phyloP scores from a whole-genome alignment of 2,113 vertebrate species.

The Clarias macrocephalus region DNA sequence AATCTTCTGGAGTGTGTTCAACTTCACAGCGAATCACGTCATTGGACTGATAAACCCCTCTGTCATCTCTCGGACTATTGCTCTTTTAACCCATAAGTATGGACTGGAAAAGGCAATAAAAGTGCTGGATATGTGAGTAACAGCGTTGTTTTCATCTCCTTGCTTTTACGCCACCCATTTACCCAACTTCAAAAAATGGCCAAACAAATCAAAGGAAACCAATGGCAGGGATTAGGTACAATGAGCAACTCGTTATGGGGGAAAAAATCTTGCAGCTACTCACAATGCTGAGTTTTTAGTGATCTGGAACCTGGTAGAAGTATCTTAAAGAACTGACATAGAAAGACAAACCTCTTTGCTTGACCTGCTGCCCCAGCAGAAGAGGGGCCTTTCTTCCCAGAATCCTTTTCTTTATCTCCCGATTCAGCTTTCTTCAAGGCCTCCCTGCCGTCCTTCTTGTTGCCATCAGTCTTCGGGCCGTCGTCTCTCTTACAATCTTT shows the following conservation, averaged over 20 bases:
- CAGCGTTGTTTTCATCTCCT: constrained; percentile 69
- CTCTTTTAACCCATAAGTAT: constrained; percentile 80
- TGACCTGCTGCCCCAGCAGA: constrained; percentile 98
- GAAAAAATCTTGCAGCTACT: constrained; percentile 92
- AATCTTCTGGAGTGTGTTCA: constrained; percentile 94
- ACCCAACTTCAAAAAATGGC: constrained; percentile 79
- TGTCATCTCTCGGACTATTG: constrained; percentile 89
- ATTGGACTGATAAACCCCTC: constrained; percentile 87
- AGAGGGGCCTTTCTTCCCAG: constrained; percentile 99
- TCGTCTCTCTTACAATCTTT: constrained; percentile 98
- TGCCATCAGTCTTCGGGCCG: constrained; percentile 83
- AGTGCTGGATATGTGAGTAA: constrained; percentile 86
- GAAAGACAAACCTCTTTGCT: constrained; percentile 99
- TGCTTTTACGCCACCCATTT: constrained; percentile 79
- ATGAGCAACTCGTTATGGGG: constrained; percentile 73
- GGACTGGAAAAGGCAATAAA: constrained; percentile 74
- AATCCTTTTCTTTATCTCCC: constrained; percentile 99
- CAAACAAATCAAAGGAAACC: constrained; percentile 66
- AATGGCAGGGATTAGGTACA: constrained; percentile 88
- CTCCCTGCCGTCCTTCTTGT: constrained; percentile 96
- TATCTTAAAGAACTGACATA: constrained; percentile 99
- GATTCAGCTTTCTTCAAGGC: constrained; percentile 94
- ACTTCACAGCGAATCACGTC: constrained; percentile 90
- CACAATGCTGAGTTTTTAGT: constrained; percentile 97
- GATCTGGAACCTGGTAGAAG: constrained; percentile 97